These are phyloP conservation scores for Lonchura striata DNA, from an alignment of 2,113 vertebrate species.

Conservation along the genomic window DNA sequence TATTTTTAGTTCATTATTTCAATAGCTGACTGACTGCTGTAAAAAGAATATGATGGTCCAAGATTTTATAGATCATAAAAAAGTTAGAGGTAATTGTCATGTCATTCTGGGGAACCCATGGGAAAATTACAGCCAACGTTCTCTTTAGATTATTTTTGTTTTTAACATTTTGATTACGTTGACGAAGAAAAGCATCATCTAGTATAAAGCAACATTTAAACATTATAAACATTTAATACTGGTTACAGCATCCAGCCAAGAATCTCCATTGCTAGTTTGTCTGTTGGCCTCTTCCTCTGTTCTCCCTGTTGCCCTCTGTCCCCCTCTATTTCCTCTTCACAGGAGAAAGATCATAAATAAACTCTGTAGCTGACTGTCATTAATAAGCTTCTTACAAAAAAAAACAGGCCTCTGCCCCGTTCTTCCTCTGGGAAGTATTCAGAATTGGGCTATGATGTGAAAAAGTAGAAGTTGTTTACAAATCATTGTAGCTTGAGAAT, in stretches of 20 bases:
- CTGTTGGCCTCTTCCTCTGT: neutral
- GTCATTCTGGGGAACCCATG: neutral
- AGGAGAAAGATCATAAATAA: slow-evolving; percentile 25
- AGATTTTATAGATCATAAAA: slow-evolving; percentile 40
- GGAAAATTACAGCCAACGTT: neutral
- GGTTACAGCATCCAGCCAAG: slow-evolving; percentile 52
- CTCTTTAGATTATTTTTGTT: neutral
- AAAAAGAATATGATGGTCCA: slow-evolving; percentile 50
- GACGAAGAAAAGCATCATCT: slow-evolving; percentile 60
- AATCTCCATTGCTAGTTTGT: neutral
- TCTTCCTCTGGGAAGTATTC: slow-evolving; percentile 16
- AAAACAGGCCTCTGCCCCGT: neutral
- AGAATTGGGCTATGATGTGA: slow-evolving; percentile 25
- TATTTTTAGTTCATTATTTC: slow-evolving; percentile 44
- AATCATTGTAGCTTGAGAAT: slow-evolving; percentile 29
- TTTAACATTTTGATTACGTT: neutral
- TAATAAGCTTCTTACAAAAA: slow-evolving; percentile 41
- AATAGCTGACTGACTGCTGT: slow-evolving; percentile 57
- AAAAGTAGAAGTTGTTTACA: slow-evolving; percentile 49
- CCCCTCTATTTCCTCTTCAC: neutral
- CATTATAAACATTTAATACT: slow-evolving; percentile 60
- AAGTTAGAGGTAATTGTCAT: slow-evolving; percentile 58
- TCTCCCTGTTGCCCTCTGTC: neutral
- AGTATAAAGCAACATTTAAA: slow-evolving; percentile 63
- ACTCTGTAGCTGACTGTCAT: slow-evolving; percentile 43